A percentile compares a stretch with the other conserved stretches of the same genome.
These are phyloP conservation scores for Lytechinus variegatus DNA, from an alignment of 35 echinoderm and acorn worm species.

Conservation along the genomic window DNA sequence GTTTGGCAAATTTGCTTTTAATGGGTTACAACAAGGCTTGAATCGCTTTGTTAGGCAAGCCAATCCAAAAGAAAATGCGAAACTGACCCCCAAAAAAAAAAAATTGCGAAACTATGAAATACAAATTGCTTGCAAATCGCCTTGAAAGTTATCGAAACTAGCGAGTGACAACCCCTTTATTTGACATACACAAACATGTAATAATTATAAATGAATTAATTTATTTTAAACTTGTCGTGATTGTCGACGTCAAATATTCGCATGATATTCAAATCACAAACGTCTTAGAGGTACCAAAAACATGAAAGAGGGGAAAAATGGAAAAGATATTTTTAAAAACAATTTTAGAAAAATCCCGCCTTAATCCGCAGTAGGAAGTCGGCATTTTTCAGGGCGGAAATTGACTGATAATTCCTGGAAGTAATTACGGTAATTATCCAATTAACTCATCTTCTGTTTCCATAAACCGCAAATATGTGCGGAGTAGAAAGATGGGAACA, in stretches of 20 bases:
- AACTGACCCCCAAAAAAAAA: no score
- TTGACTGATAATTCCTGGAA: constrained; percentile 30
- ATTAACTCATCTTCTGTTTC: background rate
- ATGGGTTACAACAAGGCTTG: no score
- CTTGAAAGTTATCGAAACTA: background rate
- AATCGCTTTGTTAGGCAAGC: no score
- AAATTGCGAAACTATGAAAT: no score
- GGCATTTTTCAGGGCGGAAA: background rate
- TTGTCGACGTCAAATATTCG: background rate
- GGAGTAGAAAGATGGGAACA: background rate
- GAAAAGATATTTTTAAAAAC: background rate
- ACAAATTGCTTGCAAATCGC: no score
- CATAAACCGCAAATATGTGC: background rate
- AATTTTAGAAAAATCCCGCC: background rate
- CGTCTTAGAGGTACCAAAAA: background rate
- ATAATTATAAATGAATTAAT: background rate
- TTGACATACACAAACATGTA: background rate
- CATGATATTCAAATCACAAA: background rate
- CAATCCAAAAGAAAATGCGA: no score
- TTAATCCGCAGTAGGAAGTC: background rate
- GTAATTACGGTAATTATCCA: constrained; percentile 25
- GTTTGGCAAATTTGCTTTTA: background rate
- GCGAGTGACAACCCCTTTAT: background rate
- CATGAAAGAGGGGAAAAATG: background rate
- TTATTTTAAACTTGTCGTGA: background rate